Percentiles rank a stretch among this genome's conserved stretches.
phyloP scores from a whole-genome alignment of 2,888 invertebrate genomes.

The Lasioglossum lativentre region DNA sequence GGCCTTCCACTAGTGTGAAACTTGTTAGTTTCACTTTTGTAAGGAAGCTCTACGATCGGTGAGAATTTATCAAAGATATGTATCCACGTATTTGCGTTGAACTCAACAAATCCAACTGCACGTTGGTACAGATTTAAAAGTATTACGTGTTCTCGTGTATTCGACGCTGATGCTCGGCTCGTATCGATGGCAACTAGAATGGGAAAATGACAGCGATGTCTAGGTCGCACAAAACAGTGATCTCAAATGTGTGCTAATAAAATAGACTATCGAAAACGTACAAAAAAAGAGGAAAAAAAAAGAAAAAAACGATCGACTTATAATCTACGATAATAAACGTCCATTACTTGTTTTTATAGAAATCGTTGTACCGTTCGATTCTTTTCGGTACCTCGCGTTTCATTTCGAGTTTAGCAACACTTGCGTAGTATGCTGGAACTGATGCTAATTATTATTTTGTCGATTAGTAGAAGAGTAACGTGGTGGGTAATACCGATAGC shows the following conservation, averaged over 20 bases:
- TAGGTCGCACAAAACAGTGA: constrained; percentile 56
- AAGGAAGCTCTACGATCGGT: background rate
- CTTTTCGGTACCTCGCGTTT: constrained; percentile 39
- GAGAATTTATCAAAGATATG: constrained; percentile 18
- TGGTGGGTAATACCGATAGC: constrained; percentile 22
- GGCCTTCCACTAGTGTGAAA: background rate
- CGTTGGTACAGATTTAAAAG: constrained; percentile 19
- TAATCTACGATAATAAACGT: constrained; percentile 53
- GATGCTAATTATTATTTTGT: constrained; percentile 43
- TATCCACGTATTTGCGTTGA: constrained; percentile 24
- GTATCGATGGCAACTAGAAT: constrained; percentile 56
- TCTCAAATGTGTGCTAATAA: constrained; percentile 53
- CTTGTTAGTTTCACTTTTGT: background rate
- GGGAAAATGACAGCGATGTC: constrained; percentile 45
- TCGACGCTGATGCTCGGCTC: background rate
- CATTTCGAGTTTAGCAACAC: constrained; percentile 34
- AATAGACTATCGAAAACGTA: constrained; percentile 52
- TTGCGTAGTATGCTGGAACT: constrained; percentile 52
- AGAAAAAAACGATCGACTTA: constrained; percentile 54
- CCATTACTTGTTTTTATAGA: constrained; percentile 46
- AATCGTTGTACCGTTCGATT: constrained; percentile 23
- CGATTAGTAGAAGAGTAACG: constrained; percentile 38
- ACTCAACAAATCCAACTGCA: constrained; percentile 28
- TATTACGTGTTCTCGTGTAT: constrained; percentile 22
- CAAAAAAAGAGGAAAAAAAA: constrained; percentile 29